These are phyloP conservation scores for Muntiacus reevesi DNA, from an alignment of 2,113 vertebrate species.

Conservation along the genomic window DNA sequence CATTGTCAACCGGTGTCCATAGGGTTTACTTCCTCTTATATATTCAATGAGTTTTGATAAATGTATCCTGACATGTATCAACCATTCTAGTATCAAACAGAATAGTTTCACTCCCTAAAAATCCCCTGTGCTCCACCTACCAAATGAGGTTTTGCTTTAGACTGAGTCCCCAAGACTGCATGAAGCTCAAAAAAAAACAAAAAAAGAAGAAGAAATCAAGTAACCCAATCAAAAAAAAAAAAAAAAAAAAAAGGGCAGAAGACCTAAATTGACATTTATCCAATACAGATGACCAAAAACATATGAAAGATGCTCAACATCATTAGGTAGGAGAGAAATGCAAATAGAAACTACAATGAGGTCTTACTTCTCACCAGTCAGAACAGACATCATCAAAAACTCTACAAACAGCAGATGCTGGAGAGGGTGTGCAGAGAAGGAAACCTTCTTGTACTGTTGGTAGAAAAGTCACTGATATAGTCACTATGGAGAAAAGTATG, in stretches of 20 bases:
- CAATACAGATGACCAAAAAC: not conserved
- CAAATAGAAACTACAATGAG: not conserved
- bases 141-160: not conserved
- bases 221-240: not conserved
- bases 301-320: not conserved
- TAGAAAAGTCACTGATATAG: not conserved
- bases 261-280: not conserved
- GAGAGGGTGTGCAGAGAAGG: not conserved
- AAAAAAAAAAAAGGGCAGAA: not conserved
- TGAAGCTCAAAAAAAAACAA: not conserved
- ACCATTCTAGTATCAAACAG: not conserved
- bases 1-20: not conserved
- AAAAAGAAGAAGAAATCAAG: not conserved
- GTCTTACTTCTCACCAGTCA: not conserved
- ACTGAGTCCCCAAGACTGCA: not conserved
- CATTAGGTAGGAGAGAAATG: not conserved
- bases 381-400: not conserved
- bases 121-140: not conserved
- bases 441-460: not conserved
- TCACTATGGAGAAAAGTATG: not conserved
- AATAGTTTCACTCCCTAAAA: not conserved
- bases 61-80: no score
- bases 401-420: not conserved
- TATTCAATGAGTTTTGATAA: not conserved
- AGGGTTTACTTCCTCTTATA: not conserved